Evolutionary conservation across 2,797 vertebrate genomes (phyloP), one percentile per base, ranked within the genome.

Genomic region (Nannoperca australis): DNA sequence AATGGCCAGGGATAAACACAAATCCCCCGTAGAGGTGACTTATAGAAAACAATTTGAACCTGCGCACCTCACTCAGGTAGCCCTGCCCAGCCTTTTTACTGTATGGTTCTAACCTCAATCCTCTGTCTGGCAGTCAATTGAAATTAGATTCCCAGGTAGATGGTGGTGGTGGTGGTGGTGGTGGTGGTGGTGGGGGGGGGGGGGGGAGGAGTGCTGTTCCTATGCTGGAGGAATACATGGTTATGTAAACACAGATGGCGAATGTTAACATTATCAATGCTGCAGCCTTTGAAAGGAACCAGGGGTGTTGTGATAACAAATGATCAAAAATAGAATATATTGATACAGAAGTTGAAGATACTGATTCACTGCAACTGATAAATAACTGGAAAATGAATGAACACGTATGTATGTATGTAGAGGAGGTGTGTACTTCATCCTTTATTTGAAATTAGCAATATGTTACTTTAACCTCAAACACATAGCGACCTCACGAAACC

Each of bases 41-140:
- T 92, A 93, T 93, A 93, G 93, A 93, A 92, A 93, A 93, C 93
- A 91, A 91, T 93, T 93, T 93, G 93, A 92, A 92, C 93, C 85
- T 69, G 78, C 14, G 78, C 81, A 85, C 89, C 88, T 83, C 80
- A 60, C 87, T 89, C 82, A 82, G 85, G 71, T 83, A 55, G 76
- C 76, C 79, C 81, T 83, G 73, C 86, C 77, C 78, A 86, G 81
- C 79, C 85, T 78, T 87, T 90, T 88, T 86, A 92, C 91, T 91
- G 88, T 90, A 91, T 82, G 76, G 85, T 73, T 82, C 87, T 93
- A 92, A 92, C 91, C 90, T 93, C 90, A 93, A 93, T 88, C 90
- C 90, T 85, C 88, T 83, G 76, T 82, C 89, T 91, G 82, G 64
- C 88, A 93, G 91, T 93, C 92, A 88, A 91, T 91, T 89, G 89